phyloP scores from a whole-genome alignment of 2,888 invertebrate species.

The Morinoia aosen region DNA sequence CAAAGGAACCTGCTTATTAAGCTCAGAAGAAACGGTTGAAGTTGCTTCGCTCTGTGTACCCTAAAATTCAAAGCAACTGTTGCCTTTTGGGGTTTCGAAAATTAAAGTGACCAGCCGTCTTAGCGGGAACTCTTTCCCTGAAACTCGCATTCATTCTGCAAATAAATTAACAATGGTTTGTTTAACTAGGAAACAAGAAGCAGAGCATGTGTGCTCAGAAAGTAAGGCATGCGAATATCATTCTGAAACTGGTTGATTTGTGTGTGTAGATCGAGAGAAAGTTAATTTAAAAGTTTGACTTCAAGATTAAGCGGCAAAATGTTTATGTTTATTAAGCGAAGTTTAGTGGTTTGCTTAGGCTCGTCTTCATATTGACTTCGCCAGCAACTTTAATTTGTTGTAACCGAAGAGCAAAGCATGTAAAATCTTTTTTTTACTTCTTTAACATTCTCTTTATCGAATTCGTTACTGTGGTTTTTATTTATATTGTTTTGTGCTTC shows the following conservation, averaged over 20 bases:
- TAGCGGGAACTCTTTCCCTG: neutral
- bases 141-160: neutral
- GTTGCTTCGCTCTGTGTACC: neutral
- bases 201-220: neutral
- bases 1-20: constrained; percentile 12
- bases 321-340: neutral
- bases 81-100: neutral
- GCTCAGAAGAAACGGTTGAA: neutral
- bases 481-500: too few relatives aligned
- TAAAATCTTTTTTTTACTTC: too few relatives aligned
- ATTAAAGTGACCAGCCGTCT: neutral
- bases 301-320: neutral
- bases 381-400: neutral
- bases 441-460: too few relatives aligned
- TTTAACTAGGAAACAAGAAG: neutral
- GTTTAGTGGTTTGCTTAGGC: neutral
- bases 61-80: neutral
- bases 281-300: neutral
- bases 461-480: too few relatives aligned
- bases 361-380: neutral
- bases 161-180: neutral
- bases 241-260: neutral
- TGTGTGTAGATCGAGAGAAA: neutral
- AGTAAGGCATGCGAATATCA: neutral
- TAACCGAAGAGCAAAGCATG: neutral